Percentiles rank a stretch among this genome's conserved stretches.
These are phyloP conservation scores for Gryllus bimaculatus DNA, from an alignment of 1,140 invertebrate species.

Conservation along the genomic window DNA sequence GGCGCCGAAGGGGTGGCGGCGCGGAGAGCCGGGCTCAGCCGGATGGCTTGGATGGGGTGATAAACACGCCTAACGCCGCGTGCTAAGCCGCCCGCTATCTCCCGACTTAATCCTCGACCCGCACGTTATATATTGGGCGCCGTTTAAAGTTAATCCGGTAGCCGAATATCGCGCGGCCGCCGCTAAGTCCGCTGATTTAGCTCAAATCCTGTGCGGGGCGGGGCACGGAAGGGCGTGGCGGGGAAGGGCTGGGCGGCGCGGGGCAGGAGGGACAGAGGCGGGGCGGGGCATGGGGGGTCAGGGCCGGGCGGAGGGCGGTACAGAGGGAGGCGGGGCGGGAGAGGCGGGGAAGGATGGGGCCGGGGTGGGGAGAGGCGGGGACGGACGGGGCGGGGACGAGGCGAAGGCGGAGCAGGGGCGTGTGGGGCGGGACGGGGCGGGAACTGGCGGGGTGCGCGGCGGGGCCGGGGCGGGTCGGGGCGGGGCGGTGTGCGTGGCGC, in stretches of 20 bases:
- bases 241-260: no score
- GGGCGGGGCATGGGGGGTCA: no score
- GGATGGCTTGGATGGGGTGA: background rate
- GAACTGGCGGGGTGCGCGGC: background rate
- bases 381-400: no score
- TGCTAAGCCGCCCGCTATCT: background rate
- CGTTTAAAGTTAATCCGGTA: background rate
- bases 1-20: no score
- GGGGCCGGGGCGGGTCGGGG: no score
- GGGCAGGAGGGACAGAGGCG: no score
- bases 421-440: no score
- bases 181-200: background rate
- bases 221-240: background rate
- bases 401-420: no score
- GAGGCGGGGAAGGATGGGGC: no score
- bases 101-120: background rate
- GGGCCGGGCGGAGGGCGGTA: no score
- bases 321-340: no score
- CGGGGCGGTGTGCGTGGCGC: background rate
- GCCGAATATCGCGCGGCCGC: background rate
- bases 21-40: background rate
- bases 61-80: background rate
- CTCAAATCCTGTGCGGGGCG: background rate
- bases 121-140: background rate
- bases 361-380: no score